Evolutionary conservation across 2,797 vertebrate genomes (phyloP), one percentile per base, ranked within the genome.

Genomic region (Acrossocheilus wenchowensis): DNA sequence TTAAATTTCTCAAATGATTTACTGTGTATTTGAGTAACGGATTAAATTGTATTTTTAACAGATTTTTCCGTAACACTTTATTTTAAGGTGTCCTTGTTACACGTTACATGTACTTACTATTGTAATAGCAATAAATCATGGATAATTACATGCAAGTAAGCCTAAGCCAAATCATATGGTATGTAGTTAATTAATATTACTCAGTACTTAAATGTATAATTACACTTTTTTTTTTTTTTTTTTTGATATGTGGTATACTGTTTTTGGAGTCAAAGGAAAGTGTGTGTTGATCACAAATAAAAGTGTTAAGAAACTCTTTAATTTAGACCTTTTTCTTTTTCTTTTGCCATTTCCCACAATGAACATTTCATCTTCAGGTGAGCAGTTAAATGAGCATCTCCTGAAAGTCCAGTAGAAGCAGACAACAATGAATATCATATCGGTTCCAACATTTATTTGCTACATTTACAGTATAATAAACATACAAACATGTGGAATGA

Each of bases 241-340:
- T 36, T 54, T 57, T 12, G 4, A 77, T 8, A 50, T 30, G 43
- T 15, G 2, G 41, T 26, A 26, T 45, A 34, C 2, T 26, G 5
- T 30, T 73, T 64, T 45, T 48, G 11, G 1, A 26, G 23, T 48
- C 6, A 2, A 71, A 41, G 10, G 21, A 72, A 43, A n/a, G 23
- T n/a, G 23, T 26, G 41, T 14, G 23, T 43, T 23, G n/a, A 72
- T n/a, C 2, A 0, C 6, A 45, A 45, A 45, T 73, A 73, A 73
- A 73, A 9, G 3, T 74, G 43, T 48, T 45, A 7, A 75, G 10
- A 54, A 77, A 14, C 15, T 26, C 50, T 57, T 78, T 57, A 19
- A 78, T 14, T 57, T 36, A 30, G 34, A 82, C 85, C 62, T 69
- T 66, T 9, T 69, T 82, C 19, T 87, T 57, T 11, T 34, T 41